Conservation (phyloP, 1,140 invertebrate species). For the Coelopa frigida region DNA sequence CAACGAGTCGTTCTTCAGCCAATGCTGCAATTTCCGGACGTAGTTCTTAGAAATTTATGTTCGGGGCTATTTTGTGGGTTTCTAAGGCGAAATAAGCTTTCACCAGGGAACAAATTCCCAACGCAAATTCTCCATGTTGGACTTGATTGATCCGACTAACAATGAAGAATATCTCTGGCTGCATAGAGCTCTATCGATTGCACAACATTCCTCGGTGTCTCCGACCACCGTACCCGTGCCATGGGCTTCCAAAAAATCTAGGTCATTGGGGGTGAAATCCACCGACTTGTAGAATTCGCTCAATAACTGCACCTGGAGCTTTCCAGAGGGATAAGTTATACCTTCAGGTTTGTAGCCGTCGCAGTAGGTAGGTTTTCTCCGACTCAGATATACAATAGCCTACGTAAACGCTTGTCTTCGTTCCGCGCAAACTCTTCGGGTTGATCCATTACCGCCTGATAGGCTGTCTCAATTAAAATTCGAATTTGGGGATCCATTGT, state of each 20-base stretch:
- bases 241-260: constrained; percentile 87
- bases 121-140: constrained; percentile 87
- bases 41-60: constrained; percentile 67
- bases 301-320: constrained; percentile 70
- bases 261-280: constrained; percentile 57
- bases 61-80: constrained; percentile 65
- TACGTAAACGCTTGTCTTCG: constrained; percentile 69
- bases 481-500: constrained; percentile 51
- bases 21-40: constrained; percentile 69
- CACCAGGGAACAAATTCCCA: constrained; percentile 74
- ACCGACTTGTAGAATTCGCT: constrained; percentile 83
- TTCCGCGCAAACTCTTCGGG: constrained; percentile 52
- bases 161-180: constrained; percentile 60
- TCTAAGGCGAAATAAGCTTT: constrained; percentile 75
- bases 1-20: constrained; percentile 59
- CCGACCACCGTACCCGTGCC: constrained; percentile 75
- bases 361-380: constrained; percentile 68
- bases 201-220: constrained; percentile 82
- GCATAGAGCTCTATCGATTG: constrained; percentile 78
- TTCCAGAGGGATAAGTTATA: constrained; percentile 85
- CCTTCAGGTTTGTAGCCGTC: constrained; percentile 85
- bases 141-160: constrained; percentile 83
- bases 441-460: constrained; percentile 46
- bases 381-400: constrained; percentile 70
- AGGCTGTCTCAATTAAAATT: constrained; percentile 47